phyloP scores from a whole-genome alignment of 2,888 invertebrate genomes.

The Bombyx huttoni region DNA sequence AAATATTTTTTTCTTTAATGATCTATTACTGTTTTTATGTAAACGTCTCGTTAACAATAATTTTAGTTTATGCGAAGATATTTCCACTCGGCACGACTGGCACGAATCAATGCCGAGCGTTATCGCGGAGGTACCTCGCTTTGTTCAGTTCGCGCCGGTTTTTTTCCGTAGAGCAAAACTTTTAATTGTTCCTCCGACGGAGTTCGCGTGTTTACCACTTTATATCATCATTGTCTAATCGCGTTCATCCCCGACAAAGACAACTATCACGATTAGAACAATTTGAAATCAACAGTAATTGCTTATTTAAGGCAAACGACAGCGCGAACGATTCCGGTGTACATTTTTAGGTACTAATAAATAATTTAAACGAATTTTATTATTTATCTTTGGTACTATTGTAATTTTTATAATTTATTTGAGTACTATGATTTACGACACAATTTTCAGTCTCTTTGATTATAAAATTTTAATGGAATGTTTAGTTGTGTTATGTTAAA shows the following conservation, averaged over 20 bases:
- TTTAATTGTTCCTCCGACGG: constrained; percentile 7
- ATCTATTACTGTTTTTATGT: too few species aligned
- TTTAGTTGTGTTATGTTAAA: constrained; percentile 1
- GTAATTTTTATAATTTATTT: neutral
- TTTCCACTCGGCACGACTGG: too few species aligned
- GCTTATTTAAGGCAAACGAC: neutral
- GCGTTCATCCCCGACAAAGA: neutral
- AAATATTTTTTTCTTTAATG: too few species aligned
- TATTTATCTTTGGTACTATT: neutral
- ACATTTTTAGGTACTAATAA: too few species aligned
- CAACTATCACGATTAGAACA: neutral
- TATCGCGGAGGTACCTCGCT: neutral
- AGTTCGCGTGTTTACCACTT: constrained; percentile 1
- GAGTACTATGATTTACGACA: neutral
- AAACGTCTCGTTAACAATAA: too few species aligned
- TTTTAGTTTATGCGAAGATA: too few species aligned
- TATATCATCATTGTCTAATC: neutral
- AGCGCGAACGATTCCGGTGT: too few species aligned
- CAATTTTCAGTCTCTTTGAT: neutral
- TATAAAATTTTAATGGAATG: constrained; percentile 15
- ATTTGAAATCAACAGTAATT: neutral
- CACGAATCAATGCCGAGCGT: too few species aligned
- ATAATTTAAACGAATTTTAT: neutral
- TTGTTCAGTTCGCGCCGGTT: constrained; percentile 1
- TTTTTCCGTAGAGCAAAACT: constrained; percentile 8